phyloP scores from a whole-genome alignment of 2,797 vertebrate genomes.

The Lepidocolaptes lacrymiger region DNA sequence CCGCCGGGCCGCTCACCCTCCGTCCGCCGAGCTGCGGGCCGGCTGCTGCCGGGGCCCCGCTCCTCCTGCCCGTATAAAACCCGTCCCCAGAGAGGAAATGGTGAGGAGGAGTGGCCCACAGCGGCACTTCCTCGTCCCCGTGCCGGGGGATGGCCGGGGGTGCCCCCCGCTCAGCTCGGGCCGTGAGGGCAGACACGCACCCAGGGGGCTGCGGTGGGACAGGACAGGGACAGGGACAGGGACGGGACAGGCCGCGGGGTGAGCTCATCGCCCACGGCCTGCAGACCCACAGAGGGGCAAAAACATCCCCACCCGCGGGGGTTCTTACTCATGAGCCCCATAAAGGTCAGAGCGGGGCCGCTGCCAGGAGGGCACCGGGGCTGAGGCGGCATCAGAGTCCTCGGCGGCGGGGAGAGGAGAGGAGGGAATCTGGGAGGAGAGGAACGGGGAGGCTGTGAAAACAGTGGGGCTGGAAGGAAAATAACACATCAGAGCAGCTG shows the following conservation, averaged over 20 bases:
- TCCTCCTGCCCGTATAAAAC: not conserved
- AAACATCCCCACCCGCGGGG: not conserved
- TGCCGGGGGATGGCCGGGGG: not conserved
- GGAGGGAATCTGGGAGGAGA: not conserved
- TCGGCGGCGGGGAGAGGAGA: not conserved
- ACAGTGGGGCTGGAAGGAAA: not conserved
- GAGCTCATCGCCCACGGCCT: not conserved
- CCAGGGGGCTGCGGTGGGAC: not conserved
- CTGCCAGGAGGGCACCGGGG: not conserved
- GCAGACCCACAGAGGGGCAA: no score
- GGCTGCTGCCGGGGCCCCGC: not conserved
- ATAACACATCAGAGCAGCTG: fast-evolving
- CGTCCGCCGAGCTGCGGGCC: not conserved
- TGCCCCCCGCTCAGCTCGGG: no score
- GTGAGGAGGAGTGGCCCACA: constrained; percentile 51
- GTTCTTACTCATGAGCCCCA: not conserved
- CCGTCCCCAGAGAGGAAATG: constrained; percentile 25
- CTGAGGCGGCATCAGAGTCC: no score
- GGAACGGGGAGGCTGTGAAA: not conserved
- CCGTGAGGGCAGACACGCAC: not conserved
- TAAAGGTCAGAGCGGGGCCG: not conserved
- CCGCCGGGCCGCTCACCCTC: not conserved
- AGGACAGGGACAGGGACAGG: not conserved
- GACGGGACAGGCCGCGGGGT: not conserved
- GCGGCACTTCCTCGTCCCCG: constrained; percentile 30